These are phyloP conservation scores for Lottia gigantea DNA, from an alignment of 2,888 invertebrate genomes.

Conservation along the genomic window DNA sequence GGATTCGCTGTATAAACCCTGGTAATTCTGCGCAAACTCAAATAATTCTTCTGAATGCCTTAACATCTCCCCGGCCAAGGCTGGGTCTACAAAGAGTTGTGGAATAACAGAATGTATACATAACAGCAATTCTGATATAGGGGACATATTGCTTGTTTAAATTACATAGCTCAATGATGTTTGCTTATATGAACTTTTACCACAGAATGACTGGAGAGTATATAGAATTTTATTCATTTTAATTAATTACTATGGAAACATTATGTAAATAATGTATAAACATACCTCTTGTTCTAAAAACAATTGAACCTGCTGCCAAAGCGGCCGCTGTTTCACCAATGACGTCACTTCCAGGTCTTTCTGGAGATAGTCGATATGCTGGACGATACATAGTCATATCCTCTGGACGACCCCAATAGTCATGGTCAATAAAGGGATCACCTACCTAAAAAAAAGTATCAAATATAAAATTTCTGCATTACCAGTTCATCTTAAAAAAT, in stretches of 20 bases:
- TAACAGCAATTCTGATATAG: too few relatives aligned
- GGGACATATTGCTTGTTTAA: too few relatives aligned
- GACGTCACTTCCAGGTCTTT: conserved; percentile 74
- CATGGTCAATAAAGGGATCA: conserved; percentile 72
- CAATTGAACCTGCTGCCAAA: conserved; percentile 64
- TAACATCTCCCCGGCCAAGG: conserved; percentile 41
- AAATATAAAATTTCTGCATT: too few relatives aligned
- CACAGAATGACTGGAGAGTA: too few relatives aligned
- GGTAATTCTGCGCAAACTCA: conserved; percentile 40
- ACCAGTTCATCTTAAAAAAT: too few relatives aligned
- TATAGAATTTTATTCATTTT: too few relatives aligned
- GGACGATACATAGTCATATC: conserved; percentile 73
- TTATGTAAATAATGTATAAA: conserved; percentile 1
- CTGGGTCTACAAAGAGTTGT: conserved; percentile 32
- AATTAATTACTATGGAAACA: too few relatives aligned
- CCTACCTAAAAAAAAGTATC: conserved; percentile 41
- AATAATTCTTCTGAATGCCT: conserved; percentile 37
- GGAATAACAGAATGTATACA: too few relatives aligned
- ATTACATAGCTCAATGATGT: too few relatives aligned
- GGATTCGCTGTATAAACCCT: conserved; percentile 36
- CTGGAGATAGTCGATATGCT: conserved; percentile 72
- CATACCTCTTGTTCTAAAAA: conserved; percentile 44
- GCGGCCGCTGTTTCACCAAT: conserved; percentile 75
- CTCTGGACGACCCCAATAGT: conserved; percentile 75
- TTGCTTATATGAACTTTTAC: too few relatives aligned